Base-by-base conservation (phyloP, 2,113 vertebrate genomes). In the Panthera uncia region DNA sequence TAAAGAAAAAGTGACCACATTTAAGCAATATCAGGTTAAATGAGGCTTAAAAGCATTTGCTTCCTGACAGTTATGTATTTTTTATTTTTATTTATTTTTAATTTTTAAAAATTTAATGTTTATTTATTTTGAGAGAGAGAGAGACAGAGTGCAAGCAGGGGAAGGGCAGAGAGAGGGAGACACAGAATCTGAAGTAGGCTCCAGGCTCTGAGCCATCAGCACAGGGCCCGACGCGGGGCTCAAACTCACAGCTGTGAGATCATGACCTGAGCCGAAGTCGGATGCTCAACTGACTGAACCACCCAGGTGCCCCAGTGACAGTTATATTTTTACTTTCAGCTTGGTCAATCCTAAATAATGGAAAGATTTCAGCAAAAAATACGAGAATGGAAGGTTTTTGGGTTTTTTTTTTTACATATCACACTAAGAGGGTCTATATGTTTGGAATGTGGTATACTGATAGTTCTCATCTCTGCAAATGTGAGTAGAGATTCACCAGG, bases 1-100 rank as follows among this genome's bases (percentile, higher is more conserved):
- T 82, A 78, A 97, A 38, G 33, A 73, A 94, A 94, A 90, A 81
- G 16, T 89, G 63, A 85, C 23, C 61, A 65, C 65, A 84, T 74
- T 61, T 85, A 83, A 88, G 63, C 87, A 93, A 50, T 21, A 79
- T 21, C 33, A 91, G 69, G 29, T 74, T 95, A 88, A 92, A 88
- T 83, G 52, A 86, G 66, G 27, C 38, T 81, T 84, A 41, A 84
- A 80, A 92, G 52, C 61, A 38, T 91, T 88, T 92, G 79, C 38
- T 89, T 95, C 90, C 41, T 76, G 19, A 73, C 66, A 90, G 66
- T 89, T 81, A 41, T 8, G 45, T 45, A 45, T 45, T 45, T 45
- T 45, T 9, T 45, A 45, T 45, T 45, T 45, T 45, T 45, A 45
- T 45, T 45, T 45, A 45, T 45, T 45, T 45, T 45, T 45, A 45